These are phyloP conservation scores for Cotesia vestalis DNA, from an alignment of 1,140 invertebrate species.

Conservation along the genomic window DNA sequence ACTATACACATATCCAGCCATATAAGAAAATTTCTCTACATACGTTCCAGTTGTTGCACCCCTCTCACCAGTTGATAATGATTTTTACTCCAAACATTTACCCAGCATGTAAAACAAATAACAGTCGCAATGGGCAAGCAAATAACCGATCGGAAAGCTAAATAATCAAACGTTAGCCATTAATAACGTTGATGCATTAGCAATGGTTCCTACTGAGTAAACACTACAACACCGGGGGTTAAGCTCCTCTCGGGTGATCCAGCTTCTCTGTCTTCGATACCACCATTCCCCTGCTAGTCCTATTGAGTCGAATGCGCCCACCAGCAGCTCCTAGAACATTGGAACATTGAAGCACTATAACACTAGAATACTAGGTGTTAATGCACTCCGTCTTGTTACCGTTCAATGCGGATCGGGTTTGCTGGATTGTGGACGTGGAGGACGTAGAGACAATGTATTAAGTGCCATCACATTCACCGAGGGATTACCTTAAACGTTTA, in stretches of 20 bases:
- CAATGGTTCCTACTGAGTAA: conserved; percentile 14
- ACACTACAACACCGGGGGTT: neutral
- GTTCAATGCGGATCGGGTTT: neutral
- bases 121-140: neutral
- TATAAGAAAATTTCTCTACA: too few species aligned
- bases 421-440: conserved; percentile 9
- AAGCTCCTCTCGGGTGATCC: too few species aligned
- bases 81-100: neutral
- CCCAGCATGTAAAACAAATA: neutral
- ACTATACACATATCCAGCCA: too few species aligned
- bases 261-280: neutral
- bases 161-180: conserved; percentile 12
- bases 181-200: conserved; percentile 29
- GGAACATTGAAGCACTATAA: conserved; percentile 2
- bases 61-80: neutral
- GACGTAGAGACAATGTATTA: conserved; percentile 43
- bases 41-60: too few species aligned
- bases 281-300: neutral
- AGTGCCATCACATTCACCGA: conserved; percentile 51
- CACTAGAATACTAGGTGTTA: too few species aligned
- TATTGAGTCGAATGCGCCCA: too few species aligned
- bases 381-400: too few species aligned
- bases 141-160: conserved; percentile 15
- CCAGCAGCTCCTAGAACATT: neutral
- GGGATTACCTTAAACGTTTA: conserved; percentile 60